Evolutionary conservation across 2,888 invertebrate species (phyloP).

Genomic region (Heliconius ismenius): DNA sequence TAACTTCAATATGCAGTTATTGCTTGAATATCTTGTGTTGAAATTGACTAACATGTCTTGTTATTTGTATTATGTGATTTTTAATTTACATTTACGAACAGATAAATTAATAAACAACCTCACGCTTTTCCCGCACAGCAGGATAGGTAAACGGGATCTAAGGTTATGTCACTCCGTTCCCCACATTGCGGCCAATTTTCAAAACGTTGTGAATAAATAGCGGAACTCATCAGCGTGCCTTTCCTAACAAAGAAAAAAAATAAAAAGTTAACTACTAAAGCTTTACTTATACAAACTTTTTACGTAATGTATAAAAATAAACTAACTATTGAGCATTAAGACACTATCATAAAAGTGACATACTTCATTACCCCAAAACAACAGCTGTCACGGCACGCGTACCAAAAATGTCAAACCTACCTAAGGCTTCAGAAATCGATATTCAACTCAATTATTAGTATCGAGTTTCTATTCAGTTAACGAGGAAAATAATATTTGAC

Average conservation of each 20-base stretch:
- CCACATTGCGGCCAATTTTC: too few species aligned
- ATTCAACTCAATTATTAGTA: slow-evolving; percentile 67
- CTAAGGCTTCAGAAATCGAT: slow-evolving; percentile 76
- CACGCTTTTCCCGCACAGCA: too few species aligned
- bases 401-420: slow-evolving; percentile 52
- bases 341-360: neutral
- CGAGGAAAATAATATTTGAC: slow-evolving; percentile 74
- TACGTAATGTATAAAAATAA: neutral
- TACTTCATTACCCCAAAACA: slow-evolving; percentile 29
- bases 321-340: neutral
- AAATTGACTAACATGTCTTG: neutral
- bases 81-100: neutral
- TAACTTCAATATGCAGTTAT: slow-evolving; percentile 13
- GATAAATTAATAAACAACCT: too few species aligned
- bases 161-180: neutral
- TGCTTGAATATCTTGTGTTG: neutral
- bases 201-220: neutral
- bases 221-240: neutral
- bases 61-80: neutral
- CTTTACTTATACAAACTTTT: too few species aligned
- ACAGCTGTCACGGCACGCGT: slow-evolving; percentile 38
- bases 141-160: neutral
- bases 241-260: too few species aligned
- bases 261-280: too few species aligned
- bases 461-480: slow-evolving; percentile 67